Conservation (phyloP, 2,888 invertebrate species). For the Empis stercorea region DNA sequence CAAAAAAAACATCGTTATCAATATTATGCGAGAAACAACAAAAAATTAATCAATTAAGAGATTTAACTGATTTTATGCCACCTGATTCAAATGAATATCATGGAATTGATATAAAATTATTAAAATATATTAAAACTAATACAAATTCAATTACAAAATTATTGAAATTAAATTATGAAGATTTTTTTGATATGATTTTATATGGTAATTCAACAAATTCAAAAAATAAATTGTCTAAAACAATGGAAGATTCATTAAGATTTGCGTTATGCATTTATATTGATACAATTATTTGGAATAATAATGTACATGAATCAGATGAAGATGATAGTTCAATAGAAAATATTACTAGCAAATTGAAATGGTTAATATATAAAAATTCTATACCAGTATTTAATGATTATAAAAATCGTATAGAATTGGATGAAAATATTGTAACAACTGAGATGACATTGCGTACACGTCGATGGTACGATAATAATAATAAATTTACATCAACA, state of each 20-base stretch:
- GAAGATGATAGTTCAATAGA: conserved; percentile 11
- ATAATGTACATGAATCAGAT: conserved; percentile 1
- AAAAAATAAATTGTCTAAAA: neutral
- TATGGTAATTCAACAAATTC: conserved; percentile 8
- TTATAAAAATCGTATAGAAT: conserved; percentile 5
- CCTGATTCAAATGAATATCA: conserved; percentile 11
- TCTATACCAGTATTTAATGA: conserved; percentile 11
- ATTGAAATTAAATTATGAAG: conserved; percentile 12
- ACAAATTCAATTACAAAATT: neutral
- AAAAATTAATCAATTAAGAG: neutral
- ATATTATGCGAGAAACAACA: conserved; percentile 3
- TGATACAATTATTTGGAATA: conserved; percentile 13
- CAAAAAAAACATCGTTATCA: neutral
- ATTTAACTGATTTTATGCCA: conserved; percentile 7
- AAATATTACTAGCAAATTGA: conserved; percentile 12
- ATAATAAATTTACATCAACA: neutral
- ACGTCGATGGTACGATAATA: neutral
- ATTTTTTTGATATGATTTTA: conserved; percentile 14
- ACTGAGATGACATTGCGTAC: neutral
- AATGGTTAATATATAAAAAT: conserved; percentile 10
- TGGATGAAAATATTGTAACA: neutral
- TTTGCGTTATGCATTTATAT: conserved; percentile 16
- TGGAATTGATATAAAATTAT: conserved; percentile 12
- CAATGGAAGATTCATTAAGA: conserved; percentile 14
- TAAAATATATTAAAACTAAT: conserved; percentile 4